Conservation (phyloP, 2,113 vertebrate genomes). For the Chionodraco myersi region DNA sequence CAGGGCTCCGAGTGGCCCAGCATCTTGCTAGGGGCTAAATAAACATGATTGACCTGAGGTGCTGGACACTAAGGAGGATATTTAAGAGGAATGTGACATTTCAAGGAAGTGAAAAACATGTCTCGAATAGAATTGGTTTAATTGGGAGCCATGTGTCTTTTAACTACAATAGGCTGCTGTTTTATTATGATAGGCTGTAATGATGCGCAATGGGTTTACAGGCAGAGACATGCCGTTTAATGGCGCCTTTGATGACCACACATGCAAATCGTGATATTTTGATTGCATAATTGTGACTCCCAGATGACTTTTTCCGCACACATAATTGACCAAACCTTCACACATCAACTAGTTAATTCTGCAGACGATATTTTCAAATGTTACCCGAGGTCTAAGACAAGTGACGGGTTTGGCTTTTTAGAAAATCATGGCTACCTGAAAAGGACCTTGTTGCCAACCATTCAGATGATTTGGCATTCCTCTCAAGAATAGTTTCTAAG, state of each 20-base stretch:
- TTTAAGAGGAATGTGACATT: constrained; percentile 39
- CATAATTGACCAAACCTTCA: constrained; percentile 12
- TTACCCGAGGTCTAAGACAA: not conserved
- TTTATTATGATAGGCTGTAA: not conserved
- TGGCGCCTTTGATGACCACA: constrained; percentile 16
- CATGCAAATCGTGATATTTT: constrained; percentile 54
- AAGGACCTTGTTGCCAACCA: not conserved
- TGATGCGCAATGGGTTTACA: not conserved
- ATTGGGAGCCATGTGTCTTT: constrained; percentile 4
- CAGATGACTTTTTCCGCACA: constrained; percentile 18
- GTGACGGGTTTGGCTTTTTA: constrained; percentile 27
- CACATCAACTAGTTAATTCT: not conserved
- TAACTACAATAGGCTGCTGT: not conserved
- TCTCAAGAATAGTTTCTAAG: constrained; percentile 21
- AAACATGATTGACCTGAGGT: constrained; percentile 59
- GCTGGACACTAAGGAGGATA: constrained; percentile 14
- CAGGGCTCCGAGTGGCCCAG: constrained; percentile 23
- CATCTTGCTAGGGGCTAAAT: constrained; percentile 49
- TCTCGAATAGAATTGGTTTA: not conserved
- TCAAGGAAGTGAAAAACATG: not conserved
- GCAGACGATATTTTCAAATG: constrained; percentile 29
- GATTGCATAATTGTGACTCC: constrained; percentile 6
- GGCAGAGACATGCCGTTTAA: not conserved
- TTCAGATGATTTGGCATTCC: constrained; percentile 14
- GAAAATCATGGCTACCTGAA: constrained; percentile 17